Conservation (phyloP, 1,140 invertebrate genomes). For the Zelostemma sp. region DNA sequence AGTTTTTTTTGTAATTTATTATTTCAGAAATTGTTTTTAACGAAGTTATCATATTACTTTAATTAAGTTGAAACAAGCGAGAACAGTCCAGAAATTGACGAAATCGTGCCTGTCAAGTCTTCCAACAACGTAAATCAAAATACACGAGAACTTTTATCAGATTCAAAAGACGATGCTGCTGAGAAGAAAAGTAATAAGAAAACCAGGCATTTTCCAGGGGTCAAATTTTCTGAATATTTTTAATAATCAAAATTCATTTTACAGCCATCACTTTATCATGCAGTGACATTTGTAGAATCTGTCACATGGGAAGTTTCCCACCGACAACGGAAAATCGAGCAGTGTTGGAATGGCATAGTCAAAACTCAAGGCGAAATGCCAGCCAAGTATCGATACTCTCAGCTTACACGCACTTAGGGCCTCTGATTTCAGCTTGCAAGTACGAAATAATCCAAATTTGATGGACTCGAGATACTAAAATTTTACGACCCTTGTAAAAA, state of each 20-base stretch:
- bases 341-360: conserved; percentile 33
- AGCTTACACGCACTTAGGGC: conserved; percentile 50
- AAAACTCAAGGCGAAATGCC: conserved; percentile 21
- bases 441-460: conserved; percentile 34
- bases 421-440: conserved; percentile 66
- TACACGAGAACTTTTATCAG: no score
- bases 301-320: conserved; percentile 62
- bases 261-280: conserved; percentile 16
- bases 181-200: no score
- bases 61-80: conserved; percentile 8
- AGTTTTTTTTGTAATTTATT: not conserved
- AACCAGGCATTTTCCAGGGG: no score
- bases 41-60: no score
- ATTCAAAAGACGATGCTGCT: no score
- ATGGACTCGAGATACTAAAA: not conserved
- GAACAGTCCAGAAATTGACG: conserved; percentile 7
- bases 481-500: not conserved
- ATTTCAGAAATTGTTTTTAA: conserved; percentile 1
- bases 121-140: conserved; percentile 11
- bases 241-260: conserved; percentile 1
- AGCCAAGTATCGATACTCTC: conserved; percentile 44
- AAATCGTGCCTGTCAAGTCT: conserved; percentile 5
- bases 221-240: no score
- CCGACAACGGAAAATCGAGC: conserved; percentile 29
- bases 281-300: conserved; percentile 65